phyloP scores from a whole-genome alignment of 2,797 vertebrate species.

The Enteromius viviparus region DNA sequence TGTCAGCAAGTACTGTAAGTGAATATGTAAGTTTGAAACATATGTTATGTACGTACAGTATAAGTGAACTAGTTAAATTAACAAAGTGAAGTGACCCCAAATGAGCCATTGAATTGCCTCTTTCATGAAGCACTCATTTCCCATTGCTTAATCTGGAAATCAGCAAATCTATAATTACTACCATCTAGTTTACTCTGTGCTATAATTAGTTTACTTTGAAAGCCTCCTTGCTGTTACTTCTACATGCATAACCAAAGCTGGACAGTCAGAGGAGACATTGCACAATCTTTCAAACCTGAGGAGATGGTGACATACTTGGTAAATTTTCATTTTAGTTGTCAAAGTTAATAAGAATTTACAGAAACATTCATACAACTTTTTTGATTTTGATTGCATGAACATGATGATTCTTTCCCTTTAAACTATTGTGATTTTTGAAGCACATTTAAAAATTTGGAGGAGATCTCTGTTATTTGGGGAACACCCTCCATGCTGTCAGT shows the following conservation, averaged over 20 bases:
- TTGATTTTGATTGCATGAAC: background rate
- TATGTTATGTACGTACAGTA: no score
- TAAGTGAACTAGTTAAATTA: constrained; percentile 2
- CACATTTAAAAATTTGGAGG: background rate
- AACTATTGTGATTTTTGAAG: background rate
- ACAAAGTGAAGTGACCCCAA: background rate
- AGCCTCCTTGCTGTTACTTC: background rate
- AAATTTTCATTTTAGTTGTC: background rate
- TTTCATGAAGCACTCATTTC: constrained; percentile 12
- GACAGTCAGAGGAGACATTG: background rate
- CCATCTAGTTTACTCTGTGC: background rate
- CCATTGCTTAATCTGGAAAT: constrained; percentile 19
- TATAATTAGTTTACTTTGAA: constrained; percentile 35
- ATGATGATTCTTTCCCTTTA: background rate
- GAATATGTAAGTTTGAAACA: background rate
- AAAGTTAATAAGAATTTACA: background rate
- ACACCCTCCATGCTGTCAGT: constrained; percentile 20
- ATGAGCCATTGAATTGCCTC: constrained; percentile 19
- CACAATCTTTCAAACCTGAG: background rate
- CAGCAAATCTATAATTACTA: constrained; percentile 4
- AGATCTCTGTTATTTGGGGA: constrained; percentile 23
- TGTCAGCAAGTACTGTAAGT: background rate
- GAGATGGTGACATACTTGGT: background rate
- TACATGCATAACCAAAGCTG: constrained; percentile 16
- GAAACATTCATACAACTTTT: background rate